Evolutionary conservation across 2,113 vertebrate genomes (phyloP), one percentile per base, ranked within the genome.

Genomic region (Amblyopsis rosae): DNA sequence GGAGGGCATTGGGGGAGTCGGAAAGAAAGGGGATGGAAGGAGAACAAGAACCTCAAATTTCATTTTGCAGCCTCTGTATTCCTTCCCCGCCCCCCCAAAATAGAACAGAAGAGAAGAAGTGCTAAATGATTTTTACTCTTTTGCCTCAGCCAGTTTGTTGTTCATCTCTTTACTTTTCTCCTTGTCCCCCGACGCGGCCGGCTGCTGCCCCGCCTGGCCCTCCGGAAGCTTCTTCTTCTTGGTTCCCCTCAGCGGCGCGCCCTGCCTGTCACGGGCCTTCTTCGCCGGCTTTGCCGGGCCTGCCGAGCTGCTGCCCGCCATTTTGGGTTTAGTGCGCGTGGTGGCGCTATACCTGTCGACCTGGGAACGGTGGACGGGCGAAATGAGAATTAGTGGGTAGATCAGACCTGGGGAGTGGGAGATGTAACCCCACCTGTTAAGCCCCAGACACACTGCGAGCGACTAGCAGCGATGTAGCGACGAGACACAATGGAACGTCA

Each of bases 61-160:
- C 6, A 51, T 51, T 51, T 15, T 51, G 49, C 49, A 51, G 49
- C 49, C 49, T 51, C 49, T 51, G 49, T 15, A 3, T 51, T 51
- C 8, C 13, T 12, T 12, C 49, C 49, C 49, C 4, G 48, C 48
- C 48, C 12, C 48, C 48, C 48, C 10, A 57, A 3, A 17, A 17
- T 33, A 46, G 11, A 9, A 45, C 26, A 69, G 49, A 46, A 67
- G 9, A 32, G 89, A 96, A 95, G 92, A 94, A 94, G 92, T 82
- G 84, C 90, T 89, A 75, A 91, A 92, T 93, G 93, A 91, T 93
- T 95, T 95, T 98, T 98, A 99, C 96, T 99, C 97, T 98, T 99
- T 99, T 67, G 98, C 98, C 92, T 99, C 98, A 92, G 98, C 98
- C 95, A 99, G 94, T 96, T 99, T 99, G 96, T 99, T 99, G 96